Conservation (phyloP, 2,797 vertebrate species). For the Garrulus glandarius region DNA sequence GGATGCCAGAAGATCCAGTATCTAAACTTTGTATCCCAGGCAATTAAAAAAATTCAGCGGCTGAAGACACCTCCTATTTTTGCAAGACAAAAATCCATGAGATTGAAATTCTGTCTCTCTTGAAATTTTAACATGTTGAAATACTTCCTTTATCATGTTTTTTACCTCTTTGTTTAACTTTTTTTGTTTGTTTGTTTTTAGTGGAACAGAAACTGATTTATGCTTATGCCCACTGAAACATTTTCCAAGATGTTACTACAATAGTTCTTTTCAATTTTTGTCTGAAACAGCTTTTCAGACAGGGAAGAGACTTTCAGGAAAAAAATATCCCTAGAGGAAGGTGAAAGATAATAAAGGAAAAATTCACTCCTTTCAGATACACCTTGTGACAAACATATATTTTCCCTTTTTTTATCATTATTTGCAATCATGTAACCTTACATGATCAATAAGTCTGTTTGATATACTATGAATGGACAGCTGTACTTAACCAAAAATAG, state of each 20-base stretch:
- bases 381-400: rapidly evolving
- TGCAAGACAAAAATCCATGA: neutral
- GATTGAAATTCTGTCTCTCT: neutral
- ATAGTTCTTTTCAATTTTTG: neutral
- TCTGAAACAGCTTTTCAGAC: neutral
- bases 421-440: neutral
- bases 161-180: neutral
- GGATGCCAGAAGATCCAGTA: neutral
- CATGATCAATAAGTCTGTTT: neutral
- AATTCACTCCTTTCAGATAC: neutral
- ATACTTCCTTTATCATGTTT: neutral
- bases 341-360: neutral
- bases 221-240: neutral
- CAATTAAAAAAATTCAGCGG: neutral
- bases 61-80: neutral
- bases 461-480: neutral
- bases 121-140: neutral
- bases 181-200: neutral
- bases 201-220: neutral
- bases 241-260: neutral
- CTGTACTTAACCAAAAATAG: neutral
- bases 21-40: neutral
- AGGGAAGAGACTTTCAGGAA: no score
- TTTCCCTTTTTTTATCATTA: neutral
- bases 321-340: neutral